Conservation (phyloP, 1,140 invertebrate species). For the Idris sp. region DNA sequence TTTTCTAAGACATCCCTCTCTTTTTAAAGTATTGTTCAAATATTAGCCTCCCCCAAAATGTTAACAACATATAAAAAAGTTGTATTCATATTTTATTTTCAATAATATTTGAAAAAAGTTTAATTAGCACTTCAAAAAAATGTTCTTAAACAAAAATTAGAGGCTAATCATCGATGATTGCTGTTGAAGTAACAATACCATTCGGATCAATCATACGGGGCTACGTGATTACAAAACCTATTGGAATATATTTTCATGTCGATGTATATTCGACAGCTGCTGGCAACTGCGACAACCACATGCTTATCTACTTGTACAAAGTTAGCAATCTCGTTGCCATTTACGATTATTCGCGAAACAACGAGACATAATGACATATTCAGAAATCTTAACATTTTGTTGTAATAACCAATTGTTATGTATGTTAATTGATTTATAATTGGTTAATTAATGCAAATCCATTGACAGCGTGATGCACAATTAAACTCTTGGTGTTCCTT, state of each 20-base stretch:
- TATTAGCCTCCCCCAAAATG: constrained; percentile 19
- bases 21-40: constrained; percentile 13
- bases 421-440: too few relatives aligned
- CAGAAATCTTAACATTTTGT: too few relatives aligned
- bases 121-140: too few relatives aligned
- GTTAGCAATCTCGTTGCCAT: constrained; percentile 43
- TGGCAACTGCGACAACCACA: constrained; percentile 33
- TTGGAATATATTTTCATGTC: constrained; percentile 47
- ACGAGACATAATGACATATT: constrained; percentile 19
- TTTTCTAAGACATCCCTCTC: constrained; percentile 1
- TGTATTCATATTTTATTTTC: not conserved
- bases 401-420: too few relatives aligned
- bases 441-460: too few relatives aligned
- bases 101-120: too few relatives aligned
- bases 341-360: constrained; percentile 39
- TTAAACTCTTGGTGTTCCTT: too few relatives aligned
- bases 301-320: constrained; percentile 29
- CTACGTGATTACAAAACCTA: constrained; percentile 40
- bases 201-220: constrained; percentile 40
- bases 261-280: constrained; percentile 16
- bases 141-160: constrained; percentile 1
- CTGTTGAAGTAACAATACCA: constrained; percentile 20
- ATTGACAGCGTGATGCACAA: too few relatives aligned
- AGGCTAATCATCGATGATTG: constrained; percentile 36
- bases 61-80: too few relatives aligned